Evolutionary conservation across 2,113 vertebrate genomes (phyloP).

Genomic region (Ardeotis arabs): DNA sequence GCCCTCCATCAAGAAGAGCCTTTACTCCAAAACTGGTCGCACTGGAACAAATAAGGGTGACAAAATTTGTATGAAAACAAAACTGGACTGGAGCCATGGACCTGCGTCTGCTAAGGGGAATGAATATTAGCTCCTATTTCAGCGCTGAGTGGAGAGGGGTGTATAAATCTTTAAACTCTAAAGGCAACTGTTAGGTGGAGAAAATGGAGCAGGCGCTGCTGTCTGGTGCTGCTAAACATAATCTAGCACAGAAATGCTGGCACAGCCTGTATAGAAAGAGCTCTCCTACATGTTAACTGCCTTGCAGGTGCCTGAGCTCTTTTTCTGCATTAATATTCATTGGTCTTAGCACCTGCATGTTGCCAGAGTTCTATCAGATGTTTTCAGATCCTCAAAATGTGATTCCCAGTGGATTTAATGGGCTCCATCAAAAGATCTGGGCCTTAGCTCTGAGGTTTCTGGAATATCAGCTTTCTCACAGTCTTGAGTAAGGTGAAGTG

Average conservation of each 20-base stretch:
- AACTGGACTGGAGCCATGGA: neutral
- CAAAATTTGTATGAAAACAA: neutral
- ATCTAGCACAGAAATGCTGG: neutral
- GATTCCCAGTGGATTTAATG: neutral
- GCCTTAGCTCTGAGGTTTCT: neutral
- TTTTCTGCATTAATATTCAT: neutral
- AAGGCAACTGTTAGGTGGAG: neutral
- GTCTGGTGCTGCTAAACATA: neutral
- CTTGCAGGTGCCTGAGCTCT: neutral
- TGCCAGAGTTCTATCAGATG: neutral
- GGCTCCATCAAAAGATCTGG: neutral
- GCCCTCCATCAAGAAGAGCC: neutral
- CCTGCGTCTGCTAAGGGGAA: neutral
- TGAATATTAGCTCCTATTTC: neutral
- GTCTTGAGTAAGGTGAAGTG: neutral
- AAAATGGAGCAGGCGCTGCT: neutral
- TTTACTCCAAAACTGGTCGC: neutral
- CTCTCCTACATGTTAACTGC: neutral
- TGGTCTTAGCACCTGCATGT: neutral
- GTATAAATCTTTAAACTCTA: neutral
- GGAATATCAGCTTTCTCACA: neutral
- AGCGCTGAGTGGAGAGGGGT: neutral
- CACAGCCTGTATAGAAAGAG: neutral
- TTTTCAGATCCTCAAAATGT: neutral
- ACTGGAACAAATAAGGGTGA: neutral